Base-by-base conservation (phyloP, 2,888 invertebrate genomes). In the Eupithecia dodoneata region DNA sequence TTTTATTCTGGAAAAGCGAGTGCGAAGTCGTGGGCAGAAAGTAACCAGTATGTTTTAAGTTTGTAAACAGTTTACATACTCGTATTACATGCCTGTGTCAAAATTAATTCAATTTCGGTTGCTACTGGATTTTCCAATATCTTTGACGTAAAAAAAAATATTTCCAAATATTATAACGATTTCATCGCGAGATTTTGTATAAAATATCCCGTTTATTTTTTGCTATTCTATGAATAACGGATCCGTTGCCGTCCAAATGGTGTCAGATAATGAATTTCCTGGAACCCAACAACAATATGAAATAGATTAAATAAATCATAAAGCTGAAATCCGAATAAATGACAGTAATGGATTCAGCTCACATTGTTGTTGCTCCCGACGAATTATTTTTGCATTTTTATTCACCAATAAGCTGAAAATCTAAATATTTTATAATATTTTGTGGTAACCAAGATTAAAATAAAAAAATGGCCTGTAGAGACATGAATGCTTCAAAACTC, bases 231-330 rank as follows among this genome's bases (percentile, higher is more conserved):
- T 70, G 73, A 72, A 75, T 75, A n/a, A 13, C 15, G 10, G 72
- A 72, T 75, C 63, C 66, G 69, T 74, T 72, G 74, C 18, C 67
- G 44, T 74, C 67, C 52, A 74, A 59, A 18, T 63, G 74, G 59
- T 69, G 52, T 65, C 49, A 47, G 72, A 76, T 79, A 76, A 75
- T 76, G 75, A 73, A 79, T 78, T 80, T 78, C 65, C 74, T 77
- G 76, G 41, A 65, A 75, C n/a, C 66, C 15, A 76, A 79, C 72
- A 74, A 74, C 75, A 77, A 71, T 73, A 73, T 63, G 72, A 74
- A 75, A 77, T 77, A 71, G 66, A 76, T 78, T 74, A 80, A 72
- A 81, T 81, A 78, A 80, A 80, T 79, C 78, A 79, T 67, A 72
- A 30, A 71, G 44, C 30, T 70, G 18, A 75, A 77, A 75, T 75